phyloP scores from a whole-genome alignment of 92 coral and sea anemone species.

The Phymanthus crucifer region DNA sequence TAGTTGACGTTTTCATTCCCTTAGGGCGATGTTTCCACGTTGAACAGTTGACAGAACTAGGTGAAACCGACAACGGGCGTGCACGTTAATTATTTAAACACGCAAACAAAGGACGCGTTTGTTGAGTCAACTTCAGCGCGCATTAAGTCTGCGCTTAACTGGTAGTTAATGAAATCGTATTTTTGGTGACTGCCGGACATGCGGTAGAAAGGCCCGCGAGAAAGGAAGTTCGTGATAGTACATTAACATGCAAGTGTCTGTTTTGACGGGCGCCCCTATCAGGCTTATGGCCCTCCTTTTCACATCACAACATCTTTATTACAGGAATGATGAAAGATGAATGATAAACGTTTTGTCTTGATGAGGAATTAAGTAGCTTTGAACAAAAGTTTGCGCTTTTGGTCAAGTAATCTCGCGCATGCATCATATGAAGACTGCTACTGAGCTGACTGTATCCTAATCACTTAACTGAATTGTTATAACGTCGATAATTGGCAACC shows the following conservation, averaged over 20 bases:
- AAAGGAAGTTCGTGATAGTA: background rate
- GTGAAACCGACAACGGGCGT: conserved; percentile 1
- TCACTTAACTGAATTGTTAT: background rate
- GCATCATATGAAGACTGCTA: background rate
- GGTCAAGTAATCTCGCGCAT: background rate
- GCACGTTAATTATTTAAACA: background rate
- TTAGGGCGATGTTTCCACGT: background rate
- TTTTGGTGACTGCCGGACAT: background rate
- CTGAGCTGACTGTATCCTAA: background rate
- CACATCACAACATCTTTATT: background rate
- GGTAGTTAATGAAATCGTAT: background rate
- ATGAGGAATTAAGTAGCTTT: background rate
- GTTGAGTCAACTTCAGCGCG: background rate
- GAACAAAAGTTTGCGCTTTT: background rate
- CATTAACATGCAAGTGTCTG: background rate
- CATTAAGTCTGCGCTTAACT: background rate
- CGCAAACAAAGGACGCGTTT: background rate
- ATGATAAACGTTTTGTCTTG: too few relatives aligned
- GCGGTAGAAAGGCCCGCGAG: conserved; percentile 1
- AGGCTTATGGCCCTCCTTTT: background rate
- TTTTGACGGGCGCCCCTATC: background rate
- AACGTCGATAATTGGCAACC: background rate
- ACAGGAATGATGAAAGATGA: too few relatives aligned
- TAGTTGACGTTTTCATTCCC: background rate
- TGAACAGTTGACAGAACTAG: background rate